Conservation (phyloP, 2,113 vertebrate genomes). For the Cinclus mexicanus region DNA sequence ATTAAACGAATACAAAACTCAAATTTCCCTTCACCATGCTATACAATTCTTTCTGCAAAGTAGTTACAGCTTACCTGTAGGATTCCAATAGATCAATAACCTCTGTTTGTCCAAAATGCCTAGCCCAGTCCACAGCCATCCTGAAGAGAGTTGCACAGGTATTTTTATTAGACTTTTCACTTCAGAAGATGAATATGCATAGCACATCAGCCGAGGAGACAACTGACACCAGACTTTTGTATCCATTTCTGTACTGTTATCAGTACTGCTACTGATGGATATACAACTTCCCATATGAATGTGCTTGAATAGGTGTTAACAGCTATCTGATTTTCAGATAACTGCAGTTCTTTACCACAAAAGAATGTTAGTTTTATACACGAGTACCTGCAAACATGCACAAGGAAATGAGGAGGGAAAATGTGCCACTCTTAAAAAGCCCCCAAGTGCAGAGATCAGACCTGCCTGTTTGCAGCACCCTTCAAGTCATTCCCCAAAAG, state of each 20-base stretch:
- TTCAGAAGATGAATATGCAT: background rate
- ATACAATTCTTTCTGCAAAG: background rate
- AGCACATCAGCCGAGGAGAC: fast-evolving
- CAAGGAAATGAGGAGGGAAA: background rate
- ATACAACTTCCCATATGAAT: background rate
- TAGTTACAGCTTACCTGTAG: conserved; percentile 78
- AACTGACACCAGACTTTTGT: background rate
- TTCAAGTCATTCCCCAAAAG: background rate
- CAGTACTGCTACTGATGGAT: background rate
- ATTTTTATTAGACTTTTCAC: background rate
- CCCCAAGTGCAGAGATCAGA: background rate
- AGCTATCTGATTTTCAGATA: background rate
- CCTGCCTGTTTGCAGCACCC: background rate
- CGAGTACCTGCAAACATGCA: background rate
- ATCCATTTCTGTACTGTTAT: background rate
- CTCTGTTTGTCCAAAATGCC: conserved; percentile 85
- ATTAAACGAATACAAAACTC: background rate
- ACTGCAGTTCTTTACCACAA: background rate
- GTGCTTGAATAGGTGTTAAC: background rate
- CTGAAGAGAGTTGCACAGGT: conserved; percentile 70
- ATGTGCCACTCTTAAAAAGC: background rate
- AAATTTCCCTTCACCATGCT: background rate
- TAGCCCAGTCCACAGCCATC: conserved; percentile 92
- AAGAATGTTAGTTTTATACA: background rate
- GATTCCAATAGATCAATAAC: conserved; percentile 88